phyloP scores from a whole-genome alignment of 2,888 invertebrate genomes.

The Polymixis lichenea region DNA sequence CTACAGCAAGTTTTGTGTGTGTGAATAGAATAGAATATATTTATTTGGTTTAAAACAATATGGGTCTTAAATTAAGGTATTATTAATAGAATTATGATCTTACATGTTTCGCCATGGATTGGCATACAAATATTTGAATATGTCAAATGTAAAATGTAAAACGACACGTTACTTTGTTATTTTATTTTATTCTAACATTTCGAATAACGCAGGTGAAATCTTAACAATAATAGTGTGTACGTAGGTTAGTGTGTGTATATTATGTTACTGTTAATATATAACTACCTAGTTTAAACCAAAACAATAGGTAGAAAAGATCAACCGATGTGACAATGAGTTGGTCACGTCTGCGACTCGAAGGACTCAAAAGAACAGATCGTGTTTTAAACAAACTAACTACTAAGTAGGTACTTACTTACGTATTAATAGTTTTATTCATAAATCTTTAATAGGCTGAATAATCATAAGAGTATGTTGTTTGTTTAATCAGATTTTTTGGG shows the following conservation, averaged over 20 bases:
- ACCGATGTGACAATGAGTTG: constrained; percentile 44
- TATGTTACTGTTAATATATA: neutral
- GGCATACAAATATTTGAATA: too few relatives aligned
- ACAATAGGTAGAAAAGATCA: constrained; percentile 51
- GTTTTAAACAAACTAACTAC: neutral
- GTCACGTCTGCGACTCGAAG: constrained; percentile 42
- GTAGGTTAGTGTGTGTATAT: neutral
- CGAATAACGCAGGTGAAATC: too few relatives aligned
- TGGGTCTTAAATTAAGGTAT: too few relatives aligned
- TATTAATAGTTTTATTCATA: neutral
- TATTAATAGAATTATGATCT: too few relatives aligned
- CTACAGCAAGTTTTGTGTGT: neutral
- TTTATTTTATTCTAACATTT: too few relatives aligned
- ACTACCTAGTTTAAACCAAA: neutral
- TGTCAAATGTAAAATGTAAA: too few relatives aligned
- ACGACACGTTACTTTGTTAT: too few relatives aligned
- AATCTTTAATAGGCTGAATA: neutral
- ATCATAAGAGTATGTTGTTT: neutral
- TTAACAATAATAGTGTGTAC: too few relatives aligned
- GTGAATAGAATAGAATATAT: neutral
- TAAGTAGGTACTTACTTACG: neutral
- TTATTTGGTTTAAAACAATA: too few relatives aligned
- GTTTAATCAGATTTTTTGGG: neutral
- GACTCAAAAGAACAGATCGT: constrained; percentile 36
- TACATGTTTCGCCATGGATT: too few relatives aligned